These are phyloP conservation scores for Micronycteris hirsuta DNA, from an alignment of 2,113 vertebrate species.

Conservation along the genomic window DNA sequence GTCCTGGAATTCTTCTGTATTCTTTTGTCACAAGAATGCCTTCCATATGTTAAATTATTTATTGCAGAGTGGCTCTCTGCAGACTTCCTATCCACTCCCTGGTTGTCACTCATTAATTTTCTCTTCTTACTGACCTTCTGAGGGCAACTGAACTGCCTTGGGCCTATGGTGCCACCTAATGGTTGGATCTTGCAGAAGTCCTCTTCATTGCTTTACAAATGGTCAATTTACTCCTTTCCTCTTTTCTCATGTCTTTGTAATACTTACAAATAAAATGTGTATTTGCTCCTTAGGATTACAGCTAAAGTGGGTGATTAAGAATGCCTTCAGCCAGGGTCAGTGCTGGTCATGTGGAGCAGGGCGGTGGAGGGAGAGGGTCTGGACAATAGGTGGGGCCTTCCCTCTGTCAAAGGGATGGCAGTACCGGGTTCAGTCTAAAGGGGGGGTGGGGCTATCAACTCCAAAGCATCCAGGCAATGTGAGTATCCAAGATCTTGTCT, in stretches of 20 bases:
- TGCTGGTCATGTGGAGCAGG: not conserved
- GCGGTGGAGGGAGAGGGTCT: too few species aligned
- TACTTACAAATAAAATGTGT: not conserved
- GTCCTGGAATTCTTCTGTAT: not conserved
- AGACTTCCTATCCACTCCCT: not conserved
- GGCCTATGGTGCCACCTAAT: not conserved
- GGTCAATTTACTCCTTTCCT: not conserved
- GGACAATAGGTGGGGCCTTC: too few species aligned
- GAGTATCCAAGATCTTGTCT: not conserved
- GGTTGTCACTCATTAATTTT: not conserved
- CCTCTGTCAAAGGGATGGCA: too few species aligned
- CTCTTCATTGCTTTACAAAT: not conserved
- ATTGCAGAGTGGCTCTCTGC: not conserved
- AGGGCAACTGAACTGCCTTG: not conserved
- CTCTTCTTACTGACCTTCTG: not conserved
- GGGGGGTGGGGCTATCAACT: accelerated
- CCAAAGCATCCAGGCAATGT: not conserved
- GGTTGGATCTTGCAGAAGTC: not conserved
- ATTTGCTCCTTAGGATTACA: not conserved
- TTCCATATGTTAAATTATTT: not conserved
- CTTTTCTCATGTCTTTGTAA: not conserved
- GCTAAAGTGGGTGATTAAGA: not conserved
- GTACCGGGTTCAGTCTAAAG: not conserved
- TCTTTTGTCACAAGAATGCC: not conserved
- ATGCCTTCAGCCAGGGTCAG: not conserved